These are phyloP conservation scores for Noctua fimbriata DNA, from an alignment of 2,888 invertebrate genomes.

Conservation along the genomic window DNA sequence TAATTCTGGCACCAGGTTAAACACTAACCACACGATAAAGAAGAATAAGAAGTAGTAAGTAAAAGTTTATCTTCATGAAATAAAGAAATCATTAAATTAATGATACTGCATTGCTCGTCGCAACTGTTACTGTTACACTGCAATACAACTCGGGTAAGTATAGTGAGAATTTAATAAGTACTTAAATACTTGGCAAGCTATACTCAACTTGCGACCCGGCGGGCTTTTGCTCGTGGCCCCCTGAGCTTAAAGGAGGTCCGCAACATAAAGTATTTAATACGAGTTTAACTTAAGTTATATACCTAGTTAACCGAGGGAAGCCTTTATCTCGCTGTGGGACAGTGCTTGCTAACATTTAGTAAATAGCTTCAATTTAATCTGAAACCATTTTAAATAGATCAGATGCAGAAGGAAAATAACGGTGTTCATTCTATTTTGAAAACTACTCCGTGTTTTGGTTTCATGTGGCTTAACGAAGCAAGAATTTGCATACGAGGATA, in stretches of 20 bases:
- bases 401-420: neutral
- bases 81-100: slow-evolving; percentile 6
- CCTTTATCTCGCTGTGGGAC: slow-evolving; percentile 52
- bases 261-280: slow-evolving; percentile 64
- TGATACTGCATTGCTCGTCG: neutral
- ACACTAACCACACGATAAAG: too few species aligned
- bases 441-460: neutral
- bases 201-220: slow-evolving; percentile 47
- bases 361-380: neutral
- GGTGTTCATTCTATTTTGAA: neutral
- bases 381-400: neutral
- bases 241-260: slow-evolving; percentile 55
- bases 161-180: slow-evolving; percentile 54
- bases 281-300: slow-evolving; percentile 60
- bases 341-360: slow-evolving; percentile 13
- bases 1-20: too few species aligned
- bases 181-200: slow-evolving; percentile 56
- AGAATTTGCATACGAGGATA: neutral
- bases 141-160: slow-evolving; percentile 13
- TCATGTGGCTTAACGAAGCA: slow-evolving; percentile 1
- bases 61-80: neutral
- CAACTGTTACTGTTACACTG: neutral
- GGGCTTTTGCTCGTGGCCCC: slow-evolving; percentile 54
- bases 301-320: slow-evolving; percentile 50
- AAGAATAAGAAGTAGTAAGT: too few species aligned